These are phyloP conservation scores for Hirudo medicinalis DNA, from an alignment of 1,140 invertebrate species.

Conservation along the genomic window DNA sequence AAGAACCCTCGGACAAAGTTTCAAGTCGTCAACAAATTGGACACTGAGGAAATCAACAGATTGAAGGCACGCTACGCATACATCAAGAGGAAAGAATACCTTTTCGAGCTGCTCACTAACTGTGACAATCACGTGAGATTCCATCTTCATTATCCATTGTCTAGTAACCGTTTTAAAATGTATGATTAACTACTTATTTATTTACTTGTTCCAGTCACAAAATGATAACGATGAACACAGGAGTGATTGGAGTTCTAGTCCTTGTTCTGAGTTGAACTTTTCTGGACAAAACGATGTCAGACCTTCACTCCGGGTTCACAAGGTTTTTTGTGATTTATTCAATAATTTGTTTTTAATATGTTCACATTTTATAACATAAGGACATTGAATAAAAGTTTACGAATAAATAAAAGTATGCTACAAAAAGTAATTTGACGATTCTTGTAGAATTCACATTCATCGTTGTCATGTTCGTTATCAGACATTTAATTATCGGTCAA, in stretches of 20 bases:
- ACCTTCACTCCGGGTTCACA: background rate
- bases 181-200: too few relatives aligned
- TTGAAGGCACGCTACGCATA: slow-evolving; percentile 1
- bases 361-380: too few relatives aligned
- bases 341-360: too few relatives aligned
- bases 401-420: too few relatives aligned
- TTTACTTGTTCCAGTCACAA: background rate
- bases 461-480: too few relatives aligned
- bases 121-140: background rate
- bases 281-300: background rate
- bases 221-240: background rate
- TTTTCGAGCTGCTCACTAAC: background rate
- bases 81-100: slow-evolving; percentile 6
- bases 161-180: too few relatives aligned
- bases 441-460: too few relatives aligned
- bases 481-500: too few relatives aligned
- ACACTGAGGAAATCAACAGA: slow-evolving; percentile 2
- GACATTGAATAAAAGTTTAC: too few relatives aligned
- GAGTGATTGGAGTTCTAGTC: slow-evolving; percentile 6
- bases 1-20: background rate
- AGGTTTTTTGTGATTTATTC: too few relatives aligned
- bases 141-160: too few relatives aligned
- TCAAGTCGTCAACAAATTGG: slow-evolving; percentile 8
- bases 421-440: too few relatives aligned
- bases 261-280: slow-evolving; percentile 10